Percentiles rank a stretch among this genome's conserved stretches.
Conservation (phyloP, 2,113 vertebrate species). For the Hymenochirus boettgeri region DNA sequence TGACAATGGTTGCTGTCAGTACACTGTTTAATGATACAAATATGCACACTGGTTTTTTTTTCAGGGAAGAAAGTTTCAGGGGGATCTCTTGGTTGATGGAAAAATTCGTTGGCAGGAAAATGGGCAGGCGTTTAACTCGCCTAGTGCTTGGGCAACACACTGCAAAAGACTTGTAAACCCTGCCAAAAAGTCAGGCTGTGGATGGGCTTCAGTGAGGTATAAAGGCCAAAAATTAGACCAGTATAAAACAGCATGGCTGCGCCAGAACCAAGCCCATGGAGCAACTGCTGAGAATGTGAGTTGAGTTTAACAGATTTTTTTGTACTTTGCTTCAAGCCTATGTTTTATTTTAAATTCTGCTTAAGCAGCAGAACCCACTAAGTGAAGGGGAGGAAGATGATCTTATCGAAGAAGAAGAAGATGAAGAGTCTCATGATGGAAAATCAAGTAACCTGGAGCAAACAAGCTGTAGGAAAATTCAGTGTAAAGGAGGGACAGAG, state of each 20-base stretch:
- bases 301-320: neutral
- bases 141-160: constrained; percentile 96
- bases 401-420: constrained; percentile 78
- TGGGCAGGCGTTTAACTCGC: constrained; percentile 89
- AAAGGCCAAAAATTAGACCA: constrained; percentile 92
- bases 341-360: neutral
- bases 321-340: neutral
- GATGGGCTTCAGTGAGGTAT: constrained; percentile 94
- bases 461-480: constrained; percentile 52
- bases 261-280: constrained; percentile 73
- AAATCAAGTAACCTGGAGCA: constrained; percentile 41
- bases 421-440: constrained; percentile 50
- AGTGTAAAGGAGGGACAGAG: constrained; percentile 45
- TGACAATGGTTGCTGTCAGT: no score
- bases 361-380: constrained; percentile 68
- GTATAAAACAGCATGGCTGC: constrained; percentile 92
- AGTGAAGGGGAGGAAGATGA: constrained; percentile 92
- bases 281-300: constrained; percentile 78
- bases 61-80: constrained; percentile 92
- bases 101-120: constrained; percentile 95
- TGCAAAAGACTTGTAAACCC: constrained; percentile 95
- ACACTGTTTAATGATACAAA: no score
- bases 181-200: constrained; percentile 93
- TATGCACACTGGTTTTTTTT: neutral
- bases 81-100: constrained; percentile 84